Percentiles rank a stretch among this genome's conserved stretches.
These are phyloP conservation scores for Amphipoea oculea DNA, from an alignment of 2,888 invertebrate genomes.

Conservation along the genomic window DNA sequence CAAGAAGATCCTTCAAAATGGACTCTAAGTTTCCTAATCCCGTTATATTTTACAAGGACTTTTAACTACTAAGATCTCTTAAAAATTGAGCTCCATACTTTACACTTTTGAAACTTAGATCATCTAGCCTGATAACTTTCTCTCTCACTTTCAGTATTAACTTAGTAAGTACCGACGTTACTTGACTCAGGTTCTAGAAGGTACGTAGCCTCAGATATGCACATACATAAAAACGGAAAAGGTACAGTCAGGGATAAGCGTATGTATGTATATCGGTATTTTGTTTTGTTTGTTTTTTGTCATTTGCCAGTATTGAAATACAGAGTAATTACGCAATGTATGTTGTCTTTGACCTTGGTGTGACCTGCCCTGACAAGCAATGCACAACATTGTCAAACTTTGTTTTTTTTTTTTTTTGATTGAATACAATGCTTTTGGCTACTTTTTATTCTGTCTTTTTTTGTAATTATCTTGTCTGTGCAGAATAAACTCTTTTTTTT, in stretches of 20 bases:
- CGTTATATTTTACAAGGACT: neutral
- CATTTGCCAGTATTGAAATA: neutral
- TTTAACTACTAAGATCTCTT: conserved; percentile 13
- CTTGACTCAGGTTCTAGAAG: conserved; percentile 11
- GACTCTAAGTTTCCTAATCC: neutral
- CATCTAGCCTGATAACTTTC: conserved; percentile 19
- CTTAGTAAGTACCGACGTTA: conserved; percentile 34
- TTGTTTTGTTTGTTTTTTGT: neutral
- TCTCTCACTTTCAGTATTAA: conserved; percentile 20
- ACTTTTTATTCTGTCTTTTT: neutral
- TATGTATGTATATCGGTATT: neutral
- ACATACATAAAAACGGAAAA: conserved; percentile 22
- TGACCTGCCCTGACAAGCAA: neutral
- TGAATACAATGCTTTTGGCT: neutral
- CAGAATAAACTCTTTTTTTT: neutral
- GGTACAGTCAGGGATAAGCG: conserved; percentile 19
- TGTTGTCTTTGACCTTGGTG: neutral
- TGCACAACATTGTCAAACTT: neutral
- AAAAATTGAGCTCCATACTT: conserved; percentile 25
- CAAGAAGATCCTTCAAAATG: neutral
- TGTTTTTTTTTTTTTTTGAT: neutral
- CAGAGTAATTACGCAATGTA: neutral
- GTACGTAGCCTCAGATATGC: conserved; percentile 38
- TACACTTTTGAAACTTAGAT: conserved; percentile 36
- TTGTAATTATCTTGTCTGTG: neutral